These are phyloP conservation scores for Tuta absoluta DNA, from an alignment of 2,888 invertebrate species.

Conservation along the genomic window DNA sequence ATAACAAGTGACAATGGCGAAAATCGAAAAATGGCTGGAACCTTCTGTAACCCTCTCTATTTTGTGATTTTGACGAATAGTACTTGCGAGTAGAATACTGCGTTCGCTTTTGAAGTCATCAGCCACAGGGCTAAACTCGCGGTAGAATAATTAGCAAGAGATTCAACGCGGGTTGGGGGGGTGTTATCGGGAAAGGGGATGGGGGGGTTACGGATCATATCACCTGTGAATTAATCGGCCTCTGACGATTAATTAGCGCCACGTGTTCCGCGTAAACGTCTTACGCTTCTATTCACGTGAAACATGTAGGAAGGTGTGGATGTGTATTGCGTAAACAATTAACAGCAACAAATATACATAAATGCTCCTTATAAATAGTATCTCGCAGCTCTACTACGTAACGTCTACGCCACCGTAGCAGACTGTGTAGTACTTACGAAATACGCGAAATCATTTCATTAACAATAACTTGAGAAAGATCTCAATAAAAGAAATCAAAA, in stretches of 20 bases:
- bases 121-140: constrained; percentile 60
- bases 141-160: constrained; percentile 64
- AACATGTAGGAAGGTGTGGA: constrained; percentile 28
- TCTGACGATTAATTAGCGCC: constrained; percentile 75
- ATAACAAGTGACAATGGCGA: too few relatives aligned
- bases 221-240: constrained; percentile 76
- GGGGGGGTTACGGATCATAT: constrained; percentile 67
- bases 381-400: too few relatives aligned
- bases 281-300: constrained; percentile 47
- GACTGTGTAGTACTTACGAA: background rate
- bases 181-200: constrained; percentile 40
- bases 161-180: constrained; percentile 37
- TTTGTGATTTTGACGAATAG: too few relatives aligned
- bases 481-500: background rate
- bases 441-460: background rate
- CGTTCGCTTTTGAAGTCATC: constrained; percentile 44
- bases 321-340: background rate
- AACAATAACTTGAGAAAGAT: background rate
- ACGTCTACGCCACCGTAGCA: too few relatives aligned
- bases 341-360: too few relatives aligned
- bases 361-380: too few relatives aligned
- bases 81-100: too few relatives aligned
- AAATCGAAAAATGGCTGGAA: too few relatives aligned
- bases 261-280: constrained; percentile 58
- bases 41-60: too few relatives aligned